phyloP scores from a whole-genome alignment of 2,113 vertebrate genomes.

The Vidua macroura region DNA sequence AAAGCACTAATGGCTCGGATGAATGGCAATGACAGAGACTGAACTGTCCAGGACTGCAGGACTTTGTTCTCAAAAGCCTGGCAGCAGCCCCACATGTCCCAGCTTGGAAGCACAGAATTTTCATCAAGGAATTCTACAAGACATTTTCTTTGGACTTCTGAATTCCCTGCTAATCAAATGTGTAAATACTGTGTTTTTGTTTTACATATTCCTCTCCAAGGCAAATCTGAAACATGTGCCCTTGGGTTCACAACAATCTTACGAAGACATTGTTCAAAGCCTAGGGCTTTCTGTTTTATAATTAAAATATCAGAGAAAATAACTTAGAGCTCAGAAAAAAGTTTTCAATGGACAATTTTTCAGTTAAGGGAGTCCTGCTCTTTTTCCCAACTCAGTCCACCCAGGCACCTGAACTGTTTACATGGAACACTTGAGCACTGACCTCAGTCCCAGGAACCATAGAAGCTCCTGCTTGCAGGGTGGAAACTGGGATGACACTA shows the following conservation, averaged over 20 bases:
- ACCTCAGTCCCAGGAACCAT: not conserved
- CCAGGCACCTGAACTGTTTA: not conserved
- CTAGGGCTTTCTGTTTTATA: not conserved
- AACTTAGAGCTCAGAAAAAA: not conserved
- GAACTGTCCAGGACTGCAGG: not conserved
- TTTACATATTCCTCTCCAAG: not conserved
- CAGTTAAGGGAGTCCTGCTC: not conserved
- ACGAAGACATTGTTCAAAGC: not conserved
- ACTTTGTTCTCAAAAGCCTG: not conserved
- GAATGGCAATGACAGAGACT: not conserved
- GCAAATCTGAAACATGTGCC: not conserved
- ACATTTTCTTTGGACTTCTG: not conserved
- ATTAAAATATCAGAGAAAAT: not conserved
- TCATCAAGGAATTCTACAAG: not conserved
- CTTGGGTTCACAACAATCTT: not conserved
- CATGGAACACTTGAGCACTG: not conserved
- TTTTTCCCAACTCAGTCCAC: not conserved
- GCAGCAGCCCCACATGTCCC: not conserved
- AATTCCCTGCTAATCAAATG: not conserved
- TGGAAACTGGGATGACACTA: not conserved
- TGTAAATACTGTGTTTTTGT: not conserved
- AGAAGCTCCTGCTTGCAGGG: not conserved
- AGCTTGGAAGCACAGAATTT: not conserved
- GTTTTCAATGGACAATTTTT: not conserved
- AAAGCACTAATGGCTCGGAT: not conserved